phyloP scores from a whole-genome alignment of 2,888 invertebrate genomes.

The Esperia sulphurella region DNA sequence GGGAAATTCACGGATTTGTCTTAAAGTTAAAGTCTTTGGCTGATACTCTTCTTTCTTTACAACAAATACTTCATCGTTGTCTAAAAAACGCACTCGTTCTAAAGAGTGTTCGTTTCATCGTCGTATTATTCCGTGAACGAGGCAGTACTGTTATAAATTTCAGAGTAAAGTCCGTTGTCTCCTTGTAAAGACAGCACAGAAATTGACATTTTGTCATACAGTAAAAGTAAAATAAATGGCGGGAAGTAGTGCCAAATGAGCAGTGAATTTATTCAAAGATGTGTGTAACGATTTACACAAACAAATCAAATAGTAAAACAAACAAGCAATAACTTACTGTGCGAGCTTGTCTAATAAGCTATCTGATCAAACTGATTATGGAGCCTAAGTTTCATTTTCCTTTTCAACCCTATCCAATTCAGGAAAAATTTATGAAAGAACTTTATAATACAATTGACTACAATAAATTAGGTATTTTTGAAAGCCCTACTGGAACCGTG shows the following conservation, averaged over 20 bases:
- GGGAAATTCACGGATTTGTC: too few relatives aligned
- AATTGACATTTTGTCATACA: not conserved
- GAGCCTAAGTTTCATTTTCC: slow-evolving; percentile 87
- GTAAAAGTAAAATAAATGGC: not conserved
- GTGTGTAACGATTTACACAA: too few relatives aligned
- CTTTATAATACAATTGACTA: slow-evolving; percentile 88
- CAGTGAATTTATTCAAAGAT: too few relatives aligned
- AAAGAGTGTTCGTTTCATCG: not conserved
- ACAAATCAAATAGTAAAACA: too few relatives aligned
- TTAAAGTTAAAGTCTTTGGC: too few relatives aligned
- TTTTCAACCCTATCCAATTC: slow-evolving; percentile 92
- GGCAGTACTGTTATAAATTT: too few relatives aligned
- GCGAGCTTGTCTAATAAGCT: not conserved
- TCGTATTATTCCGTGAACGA: not conserved
- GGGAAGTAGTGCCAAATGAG: not conserved
- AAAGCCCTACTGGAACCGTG: slow-evolving; percentile 97
- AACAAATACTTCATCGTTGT: too few relatives aligned
- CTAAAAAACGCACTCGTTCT: too few relatives aligned
- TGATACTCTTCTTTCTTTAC: too few relatives aligned
- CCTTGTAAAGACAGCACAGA: too few relatives aligned
- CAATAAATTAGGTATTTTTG: slow-evolving; percentile 93
- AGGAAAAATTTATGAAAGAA: slow-evolving; percentile 91
- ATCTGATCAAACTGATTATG: slow-evolving; percentile 19
- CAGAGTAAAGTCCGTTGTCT: too few relatives aligned
- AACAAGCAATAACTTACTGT: too few relatives aligned